Evolutionary conservation across 2,888 invertebrate genomes (phyloP).

Genomic region (Apodemia zela): DNA sequence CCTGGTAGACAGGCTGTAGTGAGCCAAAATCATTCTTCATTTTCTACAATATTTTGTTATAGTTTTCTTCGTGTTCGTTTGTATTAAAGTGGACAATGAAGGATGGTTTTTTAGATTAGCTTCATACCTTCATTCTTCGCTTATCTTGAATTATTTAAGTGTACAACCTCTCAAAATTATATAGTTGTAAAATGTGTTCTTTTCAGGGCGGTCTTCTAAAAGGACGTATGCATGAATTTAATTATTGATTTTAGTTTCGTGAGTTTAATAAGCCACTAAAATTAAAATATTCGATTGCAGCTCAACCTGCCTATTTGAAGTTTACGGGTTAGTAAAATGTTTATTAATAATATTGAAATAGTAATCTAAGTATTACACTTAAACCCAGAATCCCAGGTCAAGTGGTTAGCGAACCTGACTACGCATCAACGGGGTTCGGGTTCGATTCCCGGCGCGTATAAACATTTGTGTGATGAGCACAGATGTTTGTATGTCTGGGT

Average conservation of each 20-base stretch:
- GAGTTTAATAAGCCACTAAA: not conserved
- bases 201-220: conserved; percentile 50
- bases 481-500: too few species aligned
- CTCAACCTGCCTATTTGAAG: conserved; percentile 47
- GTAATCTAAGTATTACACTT: too few species aligned
- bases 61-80: conserved; percentile 55
- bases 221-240: conserved; percentile 35
- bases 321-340: conserved; percentile 46
- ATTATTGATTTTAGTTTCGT: conserved; percentile 22
- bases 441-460: too few species aligned
- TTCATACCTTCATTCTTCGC: conserved; percentile 24
- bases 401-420: too few species aligned
- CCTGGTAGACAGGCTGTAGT: too few species aligned
- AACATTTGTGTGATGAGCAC: too few species aligned
- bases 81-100: conserved; percentile 62
- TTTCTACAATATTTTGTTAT: conserved; percentile 40
- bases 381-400: too few species aligned
- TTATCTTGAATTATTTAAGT: not conserved
- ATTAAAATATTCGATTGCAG: conserved; percentile 40
- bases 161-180: not conserved
- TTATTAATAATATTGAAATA: not conserved
- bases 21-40: conserved; percentile 55
- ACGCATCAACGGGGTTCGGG: too few species aligned
- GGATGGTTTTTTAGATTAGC: conserved; percentile 43
- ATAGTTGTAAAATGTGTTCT: conserved; percentile 21